Percentiles rank a stretch among this genome's conserved stretches.
phyloP scores from a whole-genome alignment of 2,113 vertebrate genomes.

The Catharus fuscescens region DNA sequence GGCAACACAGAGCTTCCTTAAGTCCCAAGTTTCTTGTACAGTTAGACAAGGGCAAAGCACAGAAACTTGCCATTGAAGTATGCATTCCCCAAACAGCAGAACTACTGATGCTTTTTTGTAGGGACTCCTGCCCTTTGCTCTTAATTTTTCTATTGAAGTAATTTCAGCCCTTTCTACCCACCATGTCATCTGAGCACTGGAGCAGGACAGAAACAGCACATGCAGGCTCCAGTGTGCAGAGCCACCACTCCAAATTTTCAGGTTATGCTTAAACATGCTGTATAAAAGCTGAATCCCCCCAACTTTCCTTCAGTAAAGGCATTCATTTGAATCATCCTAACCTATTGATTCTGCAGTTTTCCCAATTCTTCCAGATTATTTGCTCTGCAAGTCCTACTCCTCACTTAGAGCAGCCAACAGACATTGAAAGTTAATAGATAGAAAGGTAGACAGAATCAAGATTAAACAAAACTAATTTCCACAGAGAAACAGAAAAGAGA shows the following conservation, averaged over 20 bases:
- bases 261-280: rapidly evolving
- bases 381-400: background rate
- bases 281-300: background rate
- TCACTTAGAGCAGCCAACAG: background rate
- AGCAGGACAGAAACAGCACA: background rate
- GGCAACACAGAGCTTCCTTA: background rate
- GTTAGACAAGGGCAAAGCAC: background rate
- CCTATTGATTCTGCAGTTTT: background rate
- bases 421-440: background rate
- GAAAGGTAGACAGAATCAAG: background rate
- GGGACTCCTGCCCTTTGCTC: background rate
- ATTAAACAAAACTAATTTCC: background rate
- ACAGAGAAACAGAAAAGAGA: background rate
- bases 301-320: background rate
- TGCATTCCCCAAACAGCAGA: background rate
- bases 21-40: background rate
- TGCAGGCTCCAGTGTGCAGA: background rate
- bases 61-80: background rate
- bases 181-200: background rate
- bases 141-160: background rate
- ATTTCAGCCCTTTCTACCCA: background rate
- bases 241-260: background rate
- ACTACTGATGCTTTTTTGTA: background rate
- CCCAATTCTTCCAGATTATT: background rate
- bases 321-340: background rate